Conservation (phyloP, 1,140 invertebrate genomes). For the Aethina tumida region DNA sequence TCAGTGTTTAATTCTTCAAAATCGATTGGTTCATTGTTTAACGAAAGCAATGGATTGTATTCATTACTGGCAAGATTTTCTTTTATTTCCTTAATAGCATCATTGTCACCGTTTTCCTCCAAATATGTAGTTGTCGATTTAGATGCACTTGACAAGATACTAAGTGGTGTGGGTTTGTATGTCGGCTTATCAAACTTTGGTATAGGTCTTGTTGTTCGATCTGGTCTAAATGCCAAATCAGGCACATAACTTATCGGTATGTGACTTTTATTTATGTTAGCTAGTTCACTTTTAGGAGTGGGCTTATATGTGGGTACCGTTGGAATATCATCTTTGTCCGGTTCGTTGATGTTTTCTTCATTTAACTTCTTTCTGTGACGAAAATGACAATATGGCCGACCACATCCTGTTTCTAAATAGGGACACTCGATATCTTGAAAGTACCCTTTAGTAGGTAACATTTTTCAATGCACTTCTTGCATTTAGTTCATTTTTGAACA, state of each 20-base stretch:
- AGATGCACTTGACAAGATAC: constrained; percentile 26
- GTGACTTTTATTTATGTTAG: constrained; percentile 29
- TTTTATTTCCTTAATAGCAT: constrained; percentile 22
- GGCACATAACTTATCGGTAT: constrained; percentile 36
- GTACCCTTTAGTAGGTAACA: constrained; percentile 79
- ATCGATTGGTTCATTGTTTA: constrained; percentile 23
- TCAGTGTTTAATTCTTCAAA: constrained; percentile 36
- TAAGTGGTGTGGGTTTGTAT: constrained; percentile 34
- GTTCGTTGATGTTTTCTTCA: constrained; percentile 15
- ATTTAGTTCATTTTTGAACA: too few species aligned
- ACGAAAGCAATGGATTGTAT: constrained; percentile 20
- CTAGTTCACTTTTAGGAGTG: constrained; percentile 34
- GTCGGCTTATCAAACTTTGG: constrained; percentile 25
- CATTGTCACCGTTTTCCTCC: constrained; percentile 14
- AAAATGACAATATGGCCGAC: constrained; percentile 82
- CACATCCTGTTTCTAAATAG: constrained; percentile 69
- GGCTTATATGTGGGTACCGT: constrained; percentile 39
- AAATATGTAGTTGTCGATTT: constrained; percentile 8
- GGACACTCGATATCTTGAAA: constrained; percentile 77
- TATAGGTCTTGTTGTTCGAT: constrained; percentile 18
- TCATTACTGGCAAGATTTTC: constrained; percentile 24
- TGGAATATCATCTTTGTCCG: constrained; percentile 9
- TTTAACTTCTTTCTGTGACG: constrained; percentile 60
- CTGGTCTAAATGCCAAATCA: constrained; percentile 26
- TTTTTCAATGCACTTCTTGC: too few species aligned